phyloP scores from a whole-genome alignment of 1,140 invertebrate species.

The Cryptotermes secundus region DNA sequence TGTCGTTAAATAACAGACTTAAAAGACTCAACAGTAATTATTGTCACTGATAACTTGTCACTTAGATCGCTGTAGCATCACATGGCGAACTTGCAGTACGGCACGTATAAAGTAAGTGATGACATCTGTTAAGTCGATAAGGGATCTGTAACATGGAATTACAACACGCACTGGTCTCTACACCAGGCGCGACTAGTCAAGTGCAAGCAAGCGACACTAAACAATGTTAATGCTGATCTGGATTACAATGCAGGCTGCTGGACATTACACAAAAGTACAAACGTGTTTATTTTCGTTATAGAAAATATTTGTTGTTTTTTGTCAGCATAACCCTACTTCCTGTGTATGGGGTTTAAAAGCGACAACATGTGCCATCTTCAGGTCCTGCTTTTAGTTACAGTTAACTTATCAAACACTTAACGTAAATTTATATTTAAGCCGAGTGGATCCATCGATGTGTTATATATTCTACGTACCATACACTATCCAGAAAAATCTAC shows the following conservation, averaged over 20 bases:
- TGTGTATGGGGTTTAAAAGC: too few relatives aligned
- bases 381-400: too few relatives aligned
- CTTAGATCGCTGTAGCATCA: not conserved
- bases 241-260: not conserved
- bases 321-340: too few relatives aligned
- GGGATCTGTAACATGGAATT: conserved; percentile 15
- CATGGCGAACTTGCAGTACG: not conserved
- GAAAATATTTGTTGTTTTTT: too few relatives aligned
- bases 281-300: not conserved
- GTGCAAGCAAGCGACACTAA: not conserved
- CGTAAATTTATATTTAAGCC: too few relatives aligned
- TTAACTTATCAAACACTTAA: too few relatives aligned
- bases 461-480: too few relatives aligned
- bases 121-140: conserved; percentile 10
- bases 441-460: too few relatives aligned
- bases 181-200: not conserved
- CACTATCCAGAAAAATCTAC: not conserved
- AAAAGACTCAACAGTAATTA: too few relatives aligned
- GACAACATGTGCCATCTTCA: too few relatives aligned
- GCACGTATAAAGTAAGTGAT: not conserved
- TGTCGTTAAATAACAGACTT: too few relatives aligned
- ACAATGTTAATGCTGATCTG: not conserved
- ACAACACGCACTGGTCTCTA: not conserved
- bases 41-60: too few relatives aligned
- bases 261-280: not conserved